Evolutionary conservation across 2,797 vertebrate genomes (phyloP).

Genomic region (Poecilia picta): DNA sequence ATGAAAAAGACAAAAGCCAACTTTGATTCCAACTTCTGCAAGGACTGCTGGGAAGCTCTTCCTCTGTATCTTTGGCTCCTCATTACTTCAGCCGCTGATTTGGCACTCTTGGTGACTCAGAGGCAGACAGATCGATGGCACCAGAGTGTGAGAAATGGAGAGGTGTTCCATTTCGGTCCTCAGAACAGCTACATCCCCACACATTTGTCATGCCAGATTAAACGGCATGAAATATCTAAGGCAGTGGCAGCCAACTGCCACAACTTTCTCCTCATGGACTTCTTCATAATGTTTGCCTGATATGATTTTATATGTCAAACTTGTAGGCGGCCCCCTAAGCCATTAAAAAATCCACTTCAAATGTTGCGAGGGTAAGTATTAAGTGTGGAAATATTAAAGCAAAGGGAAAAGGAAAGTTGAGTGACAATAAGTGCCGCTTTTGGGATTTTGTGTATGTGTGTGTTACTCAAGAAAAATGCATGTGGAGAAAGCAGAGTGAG

Average conservation of each 20-base stretch:
- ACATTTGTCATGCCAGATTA: conserved; percentile 56
- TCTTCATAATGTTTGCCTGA: conserved; percentile 33
- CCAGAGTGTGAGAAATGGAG: conserved; percentile 35
- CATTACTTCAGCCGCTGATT: conserved; percentile 46
- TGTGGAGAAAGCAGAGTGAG: conserved; percentile 54
- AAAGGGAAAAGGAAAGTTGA: conserved; percentile 14
- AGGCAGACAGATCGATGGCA: conserved; percentile 38
- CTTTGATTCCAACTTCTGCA: conserved; percentile 20
- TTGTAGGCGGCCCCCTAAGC: conserved; percentile 1
- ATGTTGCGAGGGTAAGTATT: conserved; percentile 22
- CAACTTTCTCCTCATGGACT: conserved; percentile 26
- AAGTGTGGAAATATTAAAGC: conserved; percentile 45
- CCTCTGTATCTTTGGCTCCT: conserved; percentile 34
- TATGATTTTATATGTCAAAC: conserved; percentile 25
- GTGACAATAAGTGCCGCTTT: conserved; percentile 42
- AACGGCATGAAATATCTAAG: conserved; percentile 54
- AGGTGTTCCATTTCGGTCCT: conserved; percentile 56
- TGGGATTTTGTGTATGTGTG: conserved; percentile 8
- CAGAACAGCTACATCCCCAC: conserved; percentile 42
- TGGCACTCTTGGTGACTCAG: conserved; percentile 32
- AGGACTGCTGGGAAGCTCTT: conserved; percentile 10
- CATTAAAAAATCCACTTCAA: conserved; percentile 45
- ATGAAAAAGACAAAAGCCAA: conserved; percentile 11
- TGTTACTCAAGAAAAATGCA: conserved; percentile 24
- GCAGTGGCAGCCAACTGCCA: conserved; percentile 28